Conservation (phyloP, 2,113 vertebrate genomes). For the Alosa alosa region DNA sequence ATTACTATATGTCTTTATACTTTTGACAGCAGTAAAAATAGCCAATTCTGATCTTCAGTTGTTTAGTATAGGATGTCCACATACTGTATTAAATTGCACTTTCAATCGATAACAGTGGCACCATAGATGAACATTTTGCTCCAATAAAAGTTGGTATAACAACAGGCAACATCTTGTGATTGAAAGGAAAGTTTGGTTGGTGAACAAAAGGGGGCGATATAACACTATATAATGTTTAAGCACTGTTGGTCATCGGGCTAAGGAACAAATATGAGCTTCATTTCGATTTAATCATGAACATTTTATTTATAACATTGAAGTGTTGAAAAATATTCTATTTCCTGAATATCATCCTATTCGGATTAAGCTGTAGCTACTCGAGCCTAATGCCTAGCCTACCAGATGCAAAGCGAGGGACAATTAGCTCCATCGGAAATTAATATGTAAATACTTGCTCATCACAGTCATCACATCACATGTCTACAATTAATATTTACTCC, state of each 20-base stretch:
- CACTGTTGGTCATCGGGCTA: neutral
- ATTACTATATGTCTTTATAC: neutral
- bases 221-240: neutral
- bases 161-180: neutral
- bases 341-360: neutral
- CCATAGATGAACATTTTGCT: neutral
- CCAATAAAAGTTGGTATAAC: neutral
- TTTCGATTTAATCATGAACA: neutral
- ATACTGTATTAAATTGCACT: too few species aligned
- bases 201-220: slow-evolving; percentile 11
- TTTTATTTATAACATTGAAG: neutral
- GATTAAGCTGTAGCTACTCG: neutral
- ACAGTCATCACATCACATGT: too few species aligned
- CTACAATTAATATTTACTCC: too few species aligned
- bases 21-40: neutral
- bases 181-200: neutral
- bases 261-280: neutral
- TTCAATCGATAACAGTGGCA: neutral
- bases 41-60: too few species aligned
- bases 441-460: too few species aligned
- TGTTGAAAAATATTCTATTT: neutral
- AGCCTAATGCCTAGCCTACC: too few species aligned
- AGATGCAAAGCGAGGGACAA: too few species aligned
- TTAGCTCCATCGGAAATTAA: too few species aligned
- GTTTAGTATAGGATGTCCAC: too few species aligned